Evolutionary conservation across 1,140 invertebrate genomes (phyloP), one percentile per base, ranked within the genome.

Genomic region (Pogonus chalceus): DNA sequence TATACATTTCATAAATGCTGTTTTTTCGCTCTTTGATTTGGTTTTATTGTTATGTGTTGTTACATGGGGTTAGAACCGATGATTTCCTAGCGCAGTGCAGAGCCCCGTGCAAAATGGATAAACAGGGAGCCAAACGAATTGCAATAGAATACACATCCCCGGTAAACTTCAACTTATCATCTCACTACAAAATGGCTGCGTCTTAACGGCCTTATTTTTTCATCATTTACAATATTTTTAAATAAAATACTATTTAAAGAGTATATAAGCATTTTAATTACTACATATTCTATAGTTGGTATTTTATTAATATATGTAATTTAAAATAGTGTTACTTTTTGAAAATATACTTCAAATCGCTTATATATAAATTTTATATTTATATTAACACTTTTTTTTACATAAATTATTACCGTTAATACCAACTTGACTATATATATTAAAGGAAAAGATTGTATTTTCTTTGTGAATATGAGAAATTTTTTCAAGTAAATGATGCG

Each of bases 391-490:
- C n/a, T n/a, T n/a, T n/a, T n/a, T n/a, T n/a, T n/a, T n/a, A n/a
- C n/a, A n/a, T n/a, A n/a, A n/a, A n/a, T n/a, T n/a, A n/a, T n/a
- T n/a, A n/a, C n/a, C n/a, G n/a, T n/a, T n/a, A n/a, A n/a, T 18
- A 46, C 4, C 16, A 4, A 46, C 16, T 18, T 46, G 43, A 49
- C 22, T 23, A 49, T 24, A 31, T 20, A 12, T 18, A 51, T 22
- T 51, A 2, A 31, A 23, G 23, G 35, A 31, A 16, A 16, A 14
- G 20, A 22, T 49, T 23, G 18, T 10, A 22, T 49, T 54, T 55
- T 55, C 24, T 51, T 55, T 55, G 49, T 46, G 37, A 47, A 49
- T 55, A 35, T 35, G 49, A 22, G 26, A 54, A 43, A 14, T 9
- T 54, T 18, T 7, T 26, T 43, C 9, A 35, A 48, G 53, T 22